phyloP scores from a whole-genome alignment of 1,140 invertebrate species.

The Palaemon carinicauda region DNA sequence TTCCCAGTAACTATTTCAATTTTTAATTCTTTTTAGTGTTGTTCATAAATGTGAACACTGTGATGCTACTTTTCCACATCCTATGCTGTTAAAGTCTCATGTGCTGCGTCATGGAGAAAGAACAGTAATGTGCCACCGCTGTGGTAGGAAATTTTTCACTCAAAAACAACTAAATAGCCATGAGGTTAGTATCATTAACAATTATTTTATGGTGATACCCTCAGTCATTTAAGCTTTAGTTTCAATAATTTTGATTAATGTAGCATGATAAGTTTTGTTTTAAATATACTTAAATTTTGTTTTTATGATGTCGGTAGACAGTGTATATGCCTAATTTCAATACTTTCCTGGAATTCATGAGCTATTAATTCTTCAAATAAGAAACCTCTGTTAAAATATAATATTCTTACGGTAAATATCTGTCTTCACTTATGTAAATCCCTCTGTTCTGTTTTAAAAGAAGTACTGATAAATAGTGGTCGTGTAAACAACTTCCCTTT shows the following conservation, averaged over 20 bases:
- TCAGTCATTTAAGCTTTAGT: neutral
- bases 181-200: neutral
- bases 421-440: no score
- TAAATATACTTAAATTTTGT: no score
- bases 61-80: constrained; percentile 21
- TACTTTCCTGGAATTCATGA: no score
- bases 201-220: neutral
- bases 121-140: constrained; percentile 33
- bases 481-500: no score
- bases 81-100: constrained; percentile 18
- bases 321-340: no score
- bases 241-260: neutral
- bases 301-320: no score
- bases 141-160: constrained; percentile 42
- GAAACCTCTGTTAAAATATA: no score
- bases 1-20: neutral
- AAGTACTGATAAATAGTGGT: no score
- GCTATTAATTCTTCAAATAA: no score
- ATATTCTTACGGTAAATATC: no score
- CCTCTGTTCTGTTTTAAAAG: no score
- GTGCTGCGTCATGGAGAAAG: constrained; percentile 34
- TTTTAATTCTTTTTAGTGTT: neutral
- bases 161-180: constrained; percentile 44
- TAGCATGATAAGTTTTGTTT: no score
- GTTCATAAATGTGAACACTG: constrained; percentile 22